Evolutionary conservation across 2,797 vertebrate species (phyloP).

Genomic region (Urosaurus nigricauda): DNA sequence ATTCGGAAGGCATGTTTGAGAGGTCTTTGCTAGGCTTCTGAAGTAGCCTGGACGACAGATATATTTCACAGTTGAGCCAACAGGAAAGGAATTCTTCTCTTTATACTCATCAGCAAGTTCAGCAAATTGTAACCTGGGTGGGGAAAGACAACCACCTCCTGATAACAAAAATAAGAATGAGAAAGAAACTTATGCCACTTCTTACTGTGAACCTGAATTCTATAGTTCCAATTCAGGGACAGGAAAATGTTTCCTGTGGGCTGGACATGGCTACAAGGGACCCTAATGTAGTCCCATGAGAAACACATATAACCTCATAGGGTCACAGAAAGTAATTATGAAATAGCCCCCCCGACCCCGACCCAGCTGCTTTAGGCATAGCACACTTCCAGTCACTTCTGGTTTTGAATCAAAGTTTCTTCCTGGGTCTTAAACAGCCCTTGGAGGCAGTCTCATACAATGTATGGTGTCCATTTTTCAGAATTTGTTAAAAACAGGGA

Average conservation of each 20-base stretch:
- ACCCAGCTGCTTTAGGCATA: no score
- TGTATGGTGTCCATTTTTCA: no score
- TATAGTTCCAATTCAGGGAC: not conserved
- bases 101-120: accelerated
- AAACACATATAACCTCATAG: no score
- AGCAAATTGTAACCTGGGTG: not conserved
- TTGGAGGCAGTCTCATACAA: no score
- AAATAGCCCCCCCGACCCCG: no score
- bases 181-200: not conserved
- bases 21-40: accelerated
- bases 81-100: not conserved
- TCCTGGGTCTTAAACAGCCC: no score
- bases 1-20: conserved; percentile 4
- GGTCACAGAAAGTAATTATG: no score
- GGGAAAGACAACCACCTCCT: accelerated
- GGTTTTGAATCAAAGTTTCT: no score
- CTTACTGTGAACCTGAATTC: not conserved
- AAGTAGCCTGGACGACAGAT: conserved; percentile 25
- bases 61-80: conserved; percentile 24
- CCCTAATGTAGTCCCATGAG: no score
- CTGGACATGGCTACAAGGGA: no score
- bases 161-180: not conserved
- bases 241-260: not conserved
- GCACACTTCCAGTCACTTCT: no score
- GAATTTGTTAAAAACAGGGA: no score